Base-by-base conservation (phyloP, 1,140 invertebrate species). In the Drosophila bifasciata region DNA sequence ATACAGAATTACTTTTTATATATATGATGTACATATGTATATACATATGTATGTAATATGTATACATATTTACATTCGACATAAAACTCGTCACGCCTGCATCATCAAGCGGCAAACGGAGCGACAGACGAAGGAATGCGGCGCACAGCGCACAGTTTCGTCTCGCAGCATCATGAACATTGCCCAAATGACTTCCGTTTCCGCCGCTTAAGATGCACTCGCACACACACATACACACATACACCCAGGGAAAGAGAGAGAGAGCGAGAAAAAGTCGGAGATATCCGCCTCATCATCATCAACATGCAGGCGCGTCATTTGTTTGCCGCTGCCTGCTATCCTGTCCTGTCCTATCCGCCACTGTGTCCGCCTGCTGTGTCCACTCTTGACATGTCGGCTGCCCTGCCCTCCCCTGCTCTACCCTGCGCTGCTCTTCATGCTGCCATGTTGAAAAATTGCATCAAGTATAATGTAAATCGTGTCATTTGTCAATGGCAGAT, bases 401-500 rank as follows among this genome's bases (percentile, higher is more conserved):
- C 36, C 16, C 50, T 60, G 23, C 53, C 28, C 9, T 36, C 6
- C 11, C 9, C 7, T 40, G 3, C 16, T 6, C 13, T 11, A 40
- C 46, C 19, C 51, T 57, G 15, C 58, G 11, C 45, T 76, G 60
- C 58, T 60, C 60, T 61, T 41, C 13, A 19, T 25, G 25, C 75
- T 62, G 57, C 63, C 53, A 70, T 59, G 53, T 63, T 79, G 86
- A 90, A 86, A 90, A 89, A 90, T 90, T 90, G 81, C 86, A 90
- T 76, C 60, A 68, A 86, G 79, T 74, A 63, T 86, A 81, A 90
- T 90, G 86, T 90, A 90, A 90, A 90, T 90, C 81, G 86, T 79
- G 78, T 86, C 86, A 90, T 90, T 90, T 90, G 86, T 90, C 86
- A 90, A 76, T 78, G 71, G 69, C 86, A 90, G 86, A 79, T 90